These are phyloP conservation scores for Caenorhabditis uteleia DNA, from an alignment of 2,888 invertebrate species.

Conservation along the genomic window DNA sequence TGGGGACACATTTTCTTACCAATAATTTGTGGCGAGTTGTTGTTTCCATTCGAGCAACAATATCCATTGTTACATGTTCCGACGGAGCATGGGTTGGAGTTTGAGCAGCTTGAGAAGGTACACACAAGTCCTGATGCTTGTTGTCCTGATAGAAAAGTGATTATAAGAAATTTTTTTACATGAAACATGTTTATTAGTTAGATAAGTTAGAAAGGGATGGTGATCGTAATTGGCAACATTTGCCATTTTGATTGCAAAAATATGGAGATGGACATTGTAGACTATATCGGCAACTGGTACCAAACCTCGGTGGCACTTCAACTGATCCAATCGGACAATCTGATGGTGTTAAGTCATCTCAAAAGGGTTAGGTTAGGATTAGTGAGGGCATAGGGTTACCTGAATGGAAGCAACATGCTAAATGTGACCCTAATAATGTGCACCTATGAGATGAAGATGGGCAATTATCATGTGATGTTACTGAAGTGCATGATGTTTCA, in stretches of 20 bases:
- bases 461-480: conserved; percentile 45
- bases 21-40: conserved; percentile 36
- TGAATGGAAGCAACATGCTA: conserved; percentile 38
- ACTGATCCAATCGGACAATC: conserved; percentile 43
- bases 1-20: no score
- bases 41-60: conserved; percentile 58
- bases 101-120: conserved; percentile 66
- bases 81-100: conserved; percentile 60
- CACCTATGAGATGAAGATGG: conserved; percentile 53
- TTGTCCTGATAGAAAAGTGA: conserved; percentile 18
- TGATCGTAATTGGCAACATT: conserved; percentile 39
- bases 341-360: neutral
- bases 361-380: neutral
- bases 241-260: conserved; percentile 53
- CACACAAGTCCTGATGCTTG: conserved; percentile 60
- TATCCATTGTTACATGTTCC: conserved; percentile 69
- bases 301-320: conserved; percentile 50
- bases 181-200: neutral
- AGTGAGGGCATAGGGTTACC: conserved; percentile 10
- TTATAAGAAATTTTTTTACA: neutral
- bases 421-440: conserved; percentile 18
- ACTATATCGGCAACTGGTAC: conserved; percentile 47
- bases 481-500: conserved; percentile 41
- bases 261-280: conserved; percentile 59
- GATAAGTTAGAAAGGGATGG: neutral